Evolutionary conservation across 2,888 invertebrate species (phyloP).

Genomic region (Lydus trimaculatus): DNA sequence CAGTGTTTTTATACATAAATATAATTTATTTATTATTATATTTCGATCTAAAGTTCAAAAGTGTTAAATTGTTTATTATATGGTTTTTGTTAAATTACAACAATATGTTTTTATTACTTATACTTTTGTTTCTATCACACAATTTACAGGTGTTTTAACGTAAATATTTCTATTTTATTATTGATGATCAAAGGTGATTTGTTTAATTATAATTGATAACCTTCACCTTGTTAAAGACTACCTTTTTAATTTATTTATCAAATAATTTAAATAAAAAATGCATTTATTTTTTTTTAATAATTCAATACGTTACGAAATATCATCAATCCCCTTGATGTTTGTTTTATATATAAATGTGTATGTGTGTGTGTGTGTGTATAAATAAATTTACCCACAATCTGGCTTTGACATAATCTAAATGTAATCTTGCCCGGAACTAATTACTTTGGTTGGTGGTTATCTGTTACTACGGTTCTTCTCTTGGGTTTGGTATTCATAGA

Average conservation of each 20-base stretch:
- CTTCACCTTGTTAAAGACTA: slow-evolving; percentile 3
- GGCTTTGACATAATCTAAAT: slow-evolving; percentile 33
- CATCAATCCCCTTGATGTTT: background rate
- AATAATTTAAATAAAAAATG: too few relatives aligned
- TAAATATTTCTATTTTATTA: background rate
- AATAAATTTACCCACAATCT: slow-evolving; percentile 26
- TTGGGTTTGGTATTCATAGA: slow-evolving; percentile 44
- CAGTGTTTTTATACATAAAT: too few relatives aligned
- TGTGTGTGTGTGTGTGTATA: background rate
- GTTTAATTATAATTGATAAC: slow-evolving; percentile 3
- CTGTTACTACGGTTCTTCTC: slow-evolving; percentile 32
- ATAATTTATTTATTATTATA: too few relatives aligned
- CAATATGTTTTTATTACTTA: background rate
- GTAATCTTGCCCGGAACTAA: slow-evolving; percentile 33
- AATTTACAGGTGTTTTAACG: background rate
- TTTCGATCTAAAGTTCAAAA: background rate
- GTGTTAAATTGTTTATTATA: background rate
- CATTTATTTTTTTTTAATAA: too few relatives aligned
- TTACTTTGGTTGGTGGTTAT: slow-evolving; percentile 26
- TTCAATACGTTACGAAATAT: background rate
- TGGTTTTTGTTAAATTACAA: background rate
- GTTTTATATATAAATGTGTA: too few relatives aligned
- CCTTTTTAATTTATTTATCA: too few relatives aligned
- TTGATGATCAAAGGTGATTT: slow-evolving; percentile 10
- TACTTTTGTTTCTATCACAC: background rate